Base-by-base conservation (phyloP, 2,888 invertebrate genomes). In the Tubulanus polymorphus region DNA sequence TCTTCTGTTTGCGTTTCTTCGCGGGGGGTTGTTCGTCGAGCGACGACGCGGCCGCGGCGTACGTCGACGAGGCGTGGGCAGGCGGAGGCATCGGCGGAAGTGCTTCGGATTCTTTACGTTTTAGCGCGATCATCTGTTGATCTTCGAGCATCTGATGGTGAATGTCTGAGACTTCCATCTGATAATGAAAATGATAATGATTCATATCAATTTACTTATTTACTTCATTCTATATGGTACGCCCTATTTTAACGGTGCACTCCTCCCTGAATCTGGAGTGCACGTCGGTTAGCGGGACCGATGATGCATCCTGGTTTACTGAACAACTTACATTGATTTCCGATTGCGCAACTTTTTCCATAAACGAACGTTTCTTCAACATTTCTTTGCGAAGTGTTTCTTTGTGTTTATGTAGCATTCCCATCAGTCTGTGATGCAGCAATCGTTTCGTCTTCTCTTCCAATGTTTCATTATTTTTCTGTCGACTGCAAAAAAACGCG, bases 331-430 rank as follows among this genome's bases (percentile, higher is more conserved):
- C 80, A 86, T 91, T 91, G 74, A 95, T 93, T 76, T 93, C 91
- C 61, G 88, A 87, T 70, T 91, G 90, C 56, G 95, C 83, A 53
- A 69, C 69, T 55, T 71, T 71, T 61, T 76, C 76, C 54, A 95
- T 84, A 18, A 91, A 81, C 1, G 90, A 90, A 64, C 95, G 83
- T 75, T 94, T 94, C 71, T 92, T 89, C 60, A 93, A 84, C 63
- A 95, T 95, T 71, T 93, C 93, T 73, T 91, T 93, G 79, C 93
- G 93, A 48, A 96, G 85, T 67, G 89, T 82, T 77, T 94, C 94
- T 74, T 93, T 94, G 70, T 94, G 93, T 68, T 90, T 87, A 77
- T 88, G 88, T 25, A 93, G 83, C 37, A 89, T 82, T 73, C 88
- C 86, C 74, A 89, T 87, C 61, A 89, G 84, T 65, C 83, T 83